A percentile compares a stretch with the other conserved stretches of the same genome.
Evolutionary conservation across 2,113 vertebrate species (phyloP).

Genomic region (Tympanuchus pallidicinctus): DNA sequence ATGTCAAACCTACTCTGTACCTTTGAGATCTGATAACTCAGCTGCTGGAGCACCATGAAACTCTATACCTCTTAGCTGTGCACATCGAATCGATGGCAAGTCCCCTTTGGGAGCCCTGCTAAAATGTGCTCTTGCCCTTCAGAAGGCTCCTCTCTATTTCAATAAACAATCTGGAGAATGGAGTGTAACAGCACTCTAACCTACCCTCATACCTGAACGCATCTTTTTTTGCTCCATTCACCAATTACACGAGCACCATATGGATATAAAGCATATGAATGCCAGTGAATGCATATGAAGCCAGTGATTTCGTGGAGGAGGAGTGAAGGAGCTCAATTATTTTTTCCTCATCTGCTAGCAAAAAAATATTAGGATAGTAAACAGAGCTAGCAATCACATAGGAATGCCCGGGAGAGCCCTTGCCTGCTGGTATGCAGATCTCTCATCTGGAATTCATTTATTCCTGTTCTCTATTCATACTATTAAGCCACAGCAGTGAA

Average conservation of each 20-base stretch:
- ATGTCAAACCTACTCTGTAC: not conserved
- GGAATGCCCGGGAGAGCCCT: not conserved
- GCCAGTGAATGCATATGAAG: not conserved
- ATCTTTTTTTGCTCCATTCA: not conserved
- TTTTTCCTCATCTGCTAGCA: not conserved
- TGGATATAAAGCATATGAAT: too few relatives aligned
- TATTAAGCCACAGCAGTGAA: not conserved
- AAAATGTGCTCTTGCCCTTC: not conserved
- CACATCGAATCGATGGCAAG: not conserved
- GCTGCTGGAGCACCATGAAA: not conserved
- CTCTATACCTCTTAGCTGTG: not conserved
- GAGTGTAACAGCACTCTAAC: not conserved
- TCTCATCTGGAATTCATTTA: slow-evolving; percentile 60
- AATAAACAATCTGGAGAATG: not conserved
- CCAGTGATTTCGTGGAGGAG: not conserved
- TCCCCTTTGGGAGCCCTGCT: not conserved
- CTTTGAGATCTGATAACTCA: not conserved
- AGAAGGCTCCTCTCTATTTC: not conserved
- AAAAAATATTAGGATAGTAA: not conserved
- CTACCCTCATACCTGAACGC: not conserved
- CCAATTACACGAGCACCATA: not conserved
- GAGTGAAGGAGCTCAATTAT: not conserved
- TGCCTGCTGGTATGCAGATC: not conserved
- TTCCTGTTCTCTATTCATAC: not conserved
- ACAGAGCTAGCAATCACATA: not conserved